Base-by-base conservation (phyloP, 2,797 vertebrate genomes). In the Linurgus olivaceus region DNA sequence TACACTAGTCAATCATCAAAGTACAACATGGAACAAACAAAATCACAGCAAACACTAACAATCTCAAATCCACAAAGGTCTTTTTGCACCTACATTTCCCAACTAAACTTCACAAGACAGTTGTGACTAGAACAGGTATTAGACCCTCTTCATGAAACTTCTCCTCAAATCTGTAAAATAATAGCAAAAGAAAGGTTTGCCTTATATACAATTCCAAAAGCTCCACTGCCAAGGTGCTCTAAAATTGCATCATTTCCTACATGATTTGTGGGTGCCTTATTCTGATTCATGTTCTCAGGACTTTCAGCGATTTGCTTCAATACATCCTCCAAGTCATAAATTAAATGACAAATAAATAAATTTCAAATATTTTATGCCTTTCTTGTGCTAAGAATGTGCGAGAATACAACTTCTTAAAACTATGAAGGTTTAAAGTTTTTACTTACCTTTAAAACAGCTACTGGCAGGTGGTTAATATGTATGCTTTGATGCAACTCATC, bases 121-220 rank as follows among this genome's bases (percentile, higher is more conserved):
- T 24, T 75, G 7, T 37, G 11, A 5, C 55, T 52, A 88, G 26
- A 85, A 68, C 3, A 68, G 10, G 13, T 44, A 48, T 63, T 48
- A 65, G 16, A 73, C 20, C 8, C 28, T 48, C 17, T 68, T 58
- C 13, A 40, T 24, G 29, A 86, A 54, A 10, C 26, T 14, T 40
- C 14, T 35, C 7, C 38, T 40, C 26, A 75, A 66, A 61, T 33
- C 5, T 61, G 26, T 23, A 68, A 75, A 83, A 33, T 29, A 70
- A 40, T 31, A 95, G 26, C 20, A 79, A 68, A 90, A 86, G 18
- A n/a, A 23, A 96, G 67, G 37, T 44, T 96, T 94, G 99, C 99
- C 98, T 99, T 99, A 93, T 98, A 99, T 74, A 99, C 98, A 29
- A 97, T 99, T 83, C 99, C 99, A 95, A 99, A 99, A 74, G 99